phyloP scores from a whole-genome alignment of 2,888 invertebrate species.

The Chrysolina haemoptera region DNA sequence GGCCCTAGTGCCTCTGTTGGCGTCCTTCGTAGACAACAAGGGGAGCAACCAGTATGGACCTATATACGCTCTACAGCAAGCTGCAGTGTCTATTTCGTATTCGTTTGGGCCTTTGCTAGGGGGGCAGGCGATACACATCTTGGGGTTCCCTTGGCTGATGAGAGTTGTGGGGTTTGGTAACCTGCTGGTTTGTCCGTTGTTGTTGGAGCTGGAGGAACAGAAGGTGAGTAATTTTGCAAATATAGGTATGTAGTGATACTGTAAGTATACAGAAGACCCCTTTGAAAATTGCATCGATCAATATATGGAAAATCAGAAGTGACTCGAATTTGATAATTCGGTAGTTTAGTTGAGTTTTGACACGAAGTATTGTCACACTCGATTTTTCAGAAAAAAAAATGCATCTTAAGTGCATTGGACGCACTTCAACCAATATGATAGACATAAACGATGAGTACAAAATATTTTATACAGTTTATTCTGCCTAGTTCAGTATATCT shows the following conservation, averaged over 20 bases:
- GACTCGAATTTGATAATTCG: too few relatives aligned
- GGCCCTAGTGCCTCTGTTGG: constrained; percentile 84
- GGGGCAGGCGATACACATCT: constrained; percentile 78
- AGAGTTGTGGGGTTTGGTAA: constrained; percentile 80
- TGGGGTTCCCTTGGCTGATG: constrained; percentile 85
- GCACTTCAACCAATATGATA: too few relatives aligned
- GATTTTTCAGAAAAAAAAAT: too few relatives aligned
- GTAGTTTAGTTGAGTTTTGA: too few relatives aligned
- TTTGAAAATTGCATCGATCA: too few relatives aligned
- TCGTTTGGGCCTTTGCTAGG: constrained; percentile 84
- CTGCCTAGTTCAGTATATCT: too few relatives aligned
- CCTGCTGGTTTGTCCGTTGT: constrained; percentile 78
- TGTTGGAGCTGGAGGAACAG: constrained; percentile 70
- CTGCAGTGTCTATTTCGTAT: constrained; percentile 86
- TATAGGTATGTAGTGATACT: background rate
- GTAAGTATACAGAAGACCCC: too few relatives aligned
- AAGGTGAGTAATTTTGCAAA: constrained; percentile 44
- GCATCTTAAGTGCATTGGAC: too few relatives aligned
- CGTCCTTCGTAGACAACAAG: constrained; percentile 78
- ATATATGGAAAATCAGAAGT: too few relatives aligned
- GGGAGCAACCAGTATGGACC: constrained; percentile 80
- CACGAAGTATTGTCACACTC: too few relatives aligned
- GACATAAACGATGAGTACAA: too few relatives aligned
- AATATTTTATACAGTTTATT: too few relatives aligned
- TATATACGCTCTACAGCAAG: constrained; percentile 88